Evolutionary conservation across 2,113 vertebrate genomes (phyloP), one percentile per base, ranked within the genome.

Genomic region (Entelurus aequoreus): DNA sequence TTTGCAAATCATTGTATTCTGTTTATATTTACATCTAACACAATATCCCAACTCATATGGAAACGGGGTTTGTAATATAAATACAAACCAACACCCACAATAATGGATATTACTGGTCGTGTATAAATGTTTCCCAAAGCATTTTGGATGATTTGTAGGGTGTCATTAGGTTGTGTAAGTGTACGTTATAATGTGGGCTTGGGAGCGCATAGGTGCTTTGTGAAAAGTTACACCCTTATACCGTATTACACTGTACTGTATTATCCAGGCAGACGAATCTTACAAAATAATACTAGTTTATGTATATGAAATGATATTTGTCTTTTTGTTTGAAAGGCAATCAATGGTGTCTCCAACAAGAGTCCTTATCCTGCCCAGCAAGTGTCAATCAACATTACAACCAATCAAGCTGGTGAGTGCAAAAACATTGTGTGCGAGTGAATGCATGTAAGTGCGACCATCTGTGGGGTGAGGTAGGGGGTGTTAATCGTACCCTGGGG

Each of bases 381-480:
- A 0, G 90, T 95, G 79, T 95, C 94, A 0, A 93, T 99, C 88
- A 99, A 98, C 88, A 95, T 99, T 86, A 99, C 96, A 75, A 99
- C 97, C 68, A 99, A 98, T 84, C 97, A 99, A 86, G 95, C 95
- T 0, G 97, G 97, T 99, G 84, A 93, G 52, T 28, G n/a, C 4
- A 46, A 53, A 53, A n/a, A 47, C 51, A 48, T 37, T 52, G 16
- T 64, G 21, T 19, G 65, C 62, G 28, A 65, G 42, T 70, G 46
- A 52, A 4, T 8, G 13, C 53, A 62, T 50, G 14, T 67, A 36
- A 51, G 44, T 64, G 44, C 8, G 47, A 47, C 42, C 19, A 60
- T 48, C 42, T 57, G 62, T n/a, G 58, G 48, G 63, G 2, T 48
- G 40, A 4, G 42, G 42, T 46, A 11, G 42, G 10, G 42, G 42